Evolutionary conservation across 2,797 vertebrate species (phyloP).

Genomic region (Sebastiscus albofasciatus): DNA sequence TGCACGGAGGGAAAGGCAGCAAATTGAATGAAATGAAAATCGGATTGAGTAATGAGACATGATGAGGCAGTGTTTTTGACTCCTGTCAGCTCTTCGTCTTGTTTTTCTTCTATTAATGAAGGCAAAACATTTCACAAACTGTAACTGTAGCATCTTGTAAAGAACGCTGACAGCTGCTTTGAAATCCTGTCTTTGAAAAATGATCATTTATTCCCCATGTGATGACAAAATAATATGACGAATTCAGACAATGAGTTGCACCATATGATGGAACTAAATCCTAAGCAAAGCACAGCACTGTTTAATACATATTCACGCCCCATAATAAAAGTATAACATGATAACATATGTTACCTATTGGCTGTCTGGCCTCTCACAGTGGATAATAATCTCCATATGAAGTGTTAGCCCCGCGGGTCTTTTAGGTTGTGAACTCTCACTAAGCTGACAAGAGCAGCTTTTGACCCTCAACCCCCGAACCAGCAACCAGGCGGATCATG

Average conservation of each 20-base stretch:
- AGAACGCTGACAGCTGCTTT: neutral
- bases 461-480: constrained; percentile 65
- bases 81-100: constrained; percentile 55
- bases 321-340: neutral
- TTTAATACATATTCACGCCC: neutral
- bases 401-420: constrained; percentile 39
- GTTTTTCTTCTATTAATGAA: constrained; percentile 54
- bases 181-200: constrained; percentile 6
- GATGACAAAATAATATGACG: neutral
- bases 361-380: constrained; percentile 27
- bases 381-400: constrained; percentile 58
- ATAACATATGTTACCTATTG: constrained; percentile 25
- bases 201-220: neutral
- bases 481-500: constrained; percentile 49
- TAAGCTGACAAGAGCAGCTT: constrained; percentile 71
- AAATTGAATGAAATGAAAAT: constrained; percentile 68
- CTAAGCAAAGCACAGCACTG: neutral
- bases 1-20: constrained; percentile 40
- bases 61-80: constrained; percentile 56
- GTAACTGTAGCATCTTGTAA: constrained; percentile 15
- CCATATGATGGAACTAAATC: neutral
- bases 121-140: constrained; percentile 37
- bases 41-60: constrained; percentile 61
- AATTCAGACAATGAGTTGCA: neutral
- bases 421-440: constrained; percentile 54